Conservation (phyloP, 2,888 invertebrate species). For the Colletes collaris region DNA sequence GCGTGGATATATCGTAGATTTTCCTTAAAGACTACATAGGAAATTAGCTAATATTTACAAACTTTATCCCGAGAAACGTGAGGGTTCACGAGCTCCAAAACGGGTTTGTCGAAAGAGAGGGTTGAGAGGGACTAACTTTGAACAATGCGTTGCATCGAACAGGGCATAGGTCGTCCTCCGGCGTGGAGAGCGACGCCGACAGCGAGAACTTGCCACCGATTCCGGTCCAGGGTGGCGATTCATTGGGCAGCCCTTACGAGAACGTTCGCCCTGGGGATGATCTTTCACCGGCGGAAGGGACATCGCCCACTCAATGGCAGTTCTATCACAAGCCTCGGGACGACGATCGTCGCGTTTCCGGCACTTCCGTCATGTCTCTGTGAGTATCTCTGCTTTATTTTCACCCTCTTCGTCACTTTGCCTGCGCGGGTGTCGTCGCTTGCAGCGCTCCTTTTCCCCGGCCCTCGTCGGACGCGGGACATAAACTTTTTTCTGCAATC, state of each 20-base stretch:
- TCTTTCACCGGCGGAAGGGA: conserved; percentile 84
- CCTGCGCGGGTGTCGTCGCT: conserved; percentile 70
- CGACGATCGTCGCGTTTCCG: conserved; percentile 85
- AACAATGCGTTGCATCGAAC: conserved; percentile 45
- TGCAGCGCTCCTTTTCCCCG: conserved; percentile 33
- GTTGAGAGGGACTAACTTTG: not conserved
- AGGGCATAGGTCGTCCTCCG: conserved; percentile 82
- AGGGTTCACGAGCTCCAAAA: too few species aligned
- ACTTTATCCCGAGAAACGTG: too few species aligned
- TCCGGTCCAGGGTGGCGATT: conserved; percentile 85
- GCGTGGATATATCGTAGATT: conserved; percentile 78
- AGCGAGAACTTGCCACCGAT: conserved; percentile 88
- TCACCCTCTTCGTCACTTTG: conserved; percentile 22
- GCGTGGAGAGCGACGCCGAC: conserved; percentile 85
- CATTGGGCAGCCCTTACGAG: conserved; percentile 87
- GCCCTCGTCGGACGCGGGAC: conserved; percentile 1
- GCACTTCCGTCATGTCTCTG: conserved; percentile 86
- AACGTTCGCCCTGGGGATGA: conserved; percentile 86
- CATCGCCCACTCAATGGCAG: conserved; percentile 85
- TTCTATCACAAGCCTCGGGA: conserved; percentile 84
- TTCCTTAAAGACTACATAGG: not conserved
- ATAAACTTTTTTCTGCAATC: conserved; percentile 7
- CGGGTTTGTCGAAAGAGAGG: too few species aligned
- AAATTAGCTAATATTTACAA: too few species aligned
- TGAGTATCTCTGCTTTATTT: conserved; percentile 80